A percentile compares a stretch with the other conserved stretches of the same genome.
Evolutionary conservation across 2,797 vertebrate species (phyloP).

Genomic region (Acomys russatus): DNA sequence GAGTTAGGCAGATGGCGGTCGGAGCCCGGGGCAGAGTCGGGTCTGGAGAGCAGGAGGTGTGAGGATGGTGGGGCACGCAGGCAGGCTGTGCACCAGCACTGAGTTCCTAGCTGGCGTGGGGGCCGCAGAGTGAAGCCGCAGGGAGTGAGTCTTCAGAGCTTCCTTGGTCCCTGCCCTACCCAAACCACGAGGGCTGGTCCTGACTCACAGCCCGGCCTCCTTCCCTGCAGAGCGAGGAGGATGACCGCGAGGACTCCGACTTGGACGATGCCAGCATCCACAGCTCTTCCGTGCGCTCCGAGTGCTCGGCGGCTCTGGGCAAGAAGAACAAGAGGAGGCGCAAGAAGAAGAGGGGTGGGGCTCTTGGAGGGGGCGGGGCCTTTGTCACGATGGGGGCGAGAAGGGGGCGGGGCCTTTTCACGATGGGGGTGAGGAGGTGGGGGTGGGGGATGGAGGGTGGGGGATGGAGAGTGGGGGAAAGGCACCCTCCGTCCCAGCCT

Average conservation of each 20-base stretch:
- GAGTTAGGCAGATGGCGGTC: not conserved
- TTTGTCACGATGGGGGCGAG: too few species aligned
- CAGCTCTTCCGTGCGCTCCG: slow-evolving; percentile 96
- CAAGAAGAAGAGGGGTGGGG: slow-evolving; percentile 97
- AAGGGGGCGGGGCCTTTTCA: not conserved
- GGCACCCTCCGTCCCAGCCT: not conserved
- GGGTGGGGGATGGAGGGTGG: not conserved
- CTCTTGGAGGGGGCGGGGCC: not conserved
- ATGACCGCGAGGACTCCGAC: slow-evolving; percentile 98
- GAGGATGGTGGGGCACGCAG: too few species aligned
- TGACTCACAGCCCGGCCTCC: not conserved
- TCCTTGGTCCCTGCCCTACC: not conserved
- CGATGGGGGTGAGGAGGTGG: too few species aligned
- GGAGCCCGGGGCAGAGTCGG: not conserved
- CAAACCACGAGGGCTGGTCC: not conserved
- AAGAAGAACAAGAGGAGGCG: slow-evolving; percentile 94
- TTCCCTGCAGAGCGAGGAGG: slow-evolving; percentile 96
- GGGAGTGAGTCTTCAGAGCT: not conserved
- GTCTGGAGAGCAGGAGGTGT: not conserved
- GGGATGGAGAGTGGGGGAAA: not conserved
- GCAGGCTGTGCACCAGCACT: not conserved
- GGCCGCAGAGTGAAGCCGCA: too few species aligned
- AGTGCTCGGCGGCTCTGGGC: slow-evolving; percentile 92
- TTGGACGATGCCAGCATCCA: slow-evolving; percentile 98
- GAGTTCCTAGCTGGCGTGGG: not conserved